Evolutionary conservation across 2,113 vertebrate genomes (phyloP).

Genomic region (Eubucco bourcierii): DNA sequence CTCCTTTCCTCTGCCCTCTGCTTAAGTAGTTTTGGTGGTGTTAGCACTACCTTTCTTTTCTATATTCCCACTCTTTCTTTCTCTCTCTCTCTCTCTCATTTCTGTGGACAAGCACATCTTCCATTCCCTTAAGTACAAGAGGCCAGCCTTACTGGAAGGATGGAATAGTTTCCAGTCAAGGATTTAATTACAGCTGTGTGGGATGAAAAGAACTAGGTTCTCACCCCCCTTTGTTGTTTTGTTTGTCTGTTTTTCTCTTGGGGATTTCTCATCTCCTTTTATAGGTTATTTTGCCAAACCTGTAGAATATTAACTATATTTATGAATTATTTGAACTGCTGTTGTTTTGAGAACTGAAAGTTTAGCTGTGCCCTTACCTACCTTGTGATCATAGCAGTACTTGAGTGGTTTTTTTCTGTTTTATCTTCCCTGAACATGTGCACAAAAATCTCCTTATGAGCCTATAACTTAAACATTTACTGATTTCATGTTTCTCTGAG

Average conservation of each 20-base stretch:
- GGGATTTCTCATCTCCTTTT: background rate
- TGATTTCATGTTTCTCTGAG: background rate
- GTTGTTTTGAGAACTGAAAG: background rate
- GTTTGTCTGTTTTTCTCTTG: background rate
- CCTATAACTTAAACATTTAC: background rate
- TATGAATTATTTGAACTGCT: background rate
- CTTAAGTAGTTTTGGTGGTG: background rate
- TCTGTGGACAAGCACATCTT: background rate
- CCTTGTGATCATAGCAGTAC: background rate
- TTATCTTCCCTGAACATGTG: background rate
- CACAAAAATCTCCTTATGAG: background rate
- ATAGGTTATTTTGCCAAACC: background rate
- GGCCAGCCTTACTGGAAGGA: background rate
- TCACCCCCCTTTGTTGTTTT: background rate
- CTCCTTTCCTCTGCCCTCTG: background rate
- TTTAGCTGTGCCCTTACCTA: background rate
- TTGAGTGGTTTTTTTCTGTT: background rate
- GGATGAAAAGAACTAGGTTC: background rate
- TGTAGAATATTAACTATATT: background rate
- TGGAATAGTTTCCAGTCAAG: background rate
- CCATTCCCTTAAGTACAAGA: background rate
- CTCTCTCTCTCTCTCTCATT: background rate
- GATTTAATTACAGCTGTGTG: background rate
- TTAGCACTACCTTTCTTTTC: background rate
- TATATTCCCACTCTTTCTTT: background rate